Base-by-base conservation (phyloP, 2,797 vertebrate species). In the Enteromius thamalakanensis region DNA sequence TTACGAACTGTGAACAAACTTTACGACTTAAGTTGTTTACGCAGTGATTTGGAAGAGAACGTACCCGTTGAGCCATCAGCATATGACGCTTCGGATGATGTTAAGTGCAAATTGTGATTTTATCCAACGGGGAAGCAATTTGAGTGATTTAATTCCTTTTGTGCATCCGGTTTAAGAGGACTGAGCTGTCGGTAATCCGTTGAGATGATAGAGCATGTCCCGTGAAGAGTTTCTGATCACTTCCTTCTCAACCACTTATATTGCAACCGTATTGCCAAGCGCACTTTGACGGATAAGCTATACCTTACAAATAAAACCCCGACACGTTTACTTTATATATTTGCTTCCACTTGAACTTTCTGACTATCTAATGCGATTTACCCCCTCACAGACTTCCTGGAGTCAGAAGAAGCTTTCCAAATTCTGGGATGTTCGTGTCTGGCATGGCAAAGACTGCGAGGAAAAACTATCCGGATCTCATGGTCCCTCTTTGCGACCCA, bases 1-100 rank as follows among this genome's bases (percentile, higher is more conserved):
- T 40, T 11, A 8, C 7, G 64, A 70, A 23, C 26, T 32, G 29
- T 72, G 12, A 37, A 10, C 15, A 69, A 47, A 68, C 3, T 19
- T 75, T 67, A 72, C 19, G 5, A 84, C 69, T 32, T 29, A 3
- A 53, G 37, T 70, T 26, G 26, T 76, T 70, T 21, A 53, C 40
- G 40, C 51, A 40, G 26, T 71, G 51, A 53, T 69, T 55, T 23
- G 12, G 8, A 77, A 80, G 12, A 26, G 45, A 11, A 77, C 96
- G 90, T 96, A 98, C 97, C 96, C 97, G 95, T 95, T 98, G 97
- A 93, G 97, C 96, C 97, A 98, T 98, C 93, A 95, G 94, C 93
- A 93, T 93, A 94, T 93, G 93, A 93, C 75, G 45, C 32, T 85
- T 14, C 47, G 45, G 70, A 67, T 81, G 74, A 82, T 34, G 58